Evolutionary conservation across 1,140 invertebrate genomes (phyloP), one percentile per base, ranked within the genome.

Genomic region (Scaptomyza hsui): DNA sequence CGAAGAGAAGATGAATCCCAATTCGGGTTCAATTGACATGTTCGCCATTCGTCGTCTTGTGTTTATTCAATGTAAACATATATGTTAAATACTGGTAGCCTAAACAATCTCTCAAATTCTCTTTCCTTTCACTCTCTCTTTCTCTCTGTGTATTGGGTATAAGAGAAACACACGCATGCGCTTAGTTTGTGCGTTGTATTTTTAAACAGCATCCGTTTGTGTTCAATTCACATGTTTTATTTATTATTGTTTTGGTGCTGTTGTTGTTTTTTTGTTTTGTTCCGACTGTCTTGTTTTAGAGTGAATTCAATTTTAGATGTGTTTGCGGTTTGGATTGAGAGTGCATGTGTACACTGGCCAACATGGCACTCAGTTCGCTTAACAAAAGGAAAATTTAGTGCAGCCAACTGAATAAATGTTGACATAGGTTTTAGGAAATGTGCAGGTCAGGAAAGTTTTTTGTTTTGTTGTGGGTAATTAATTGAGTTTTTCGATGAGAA

Each of bases 51-150:
- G 67, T 57, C 60, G 68, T 64, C 59, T 78, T 70, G 45, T 75
- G 60, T 71, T 39, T 71, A 53, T 70, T 47, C 59, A 79, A 76
- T 85, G 81, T 81, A 74, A 81, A 77, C 77, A 86, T 13, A 72
- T 19, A 63, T 62, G 42, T 39, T 47, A 60, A 88, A 77, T 81
- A 86, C 77, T 74, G 78, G 73, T 60, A 44, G 56, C 26, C 67
- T 35, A 18, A 53, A 29, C 44, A 72, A 68, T n/a, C 1, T 16
- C 52, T 55, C 9, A 41, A 12, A 16, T 13, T n/a, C 10, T 2
- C n/a, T n/a, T 18, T 67, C 24, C 37, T 44, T 32, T 10, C 13
- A 49, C 29, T 37, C 55, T 47, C 70, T 73, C 62, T 41, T 16
- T 15, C 6, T 4, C 6, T 65, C 35, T 37, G 24, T 59, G 18